Evolutionary conservation across 2,888 invertebrate genomes (phyloP), one percentile per base, ranked within the genome.

Genomic region (Coleophora deauratella): DNA sequence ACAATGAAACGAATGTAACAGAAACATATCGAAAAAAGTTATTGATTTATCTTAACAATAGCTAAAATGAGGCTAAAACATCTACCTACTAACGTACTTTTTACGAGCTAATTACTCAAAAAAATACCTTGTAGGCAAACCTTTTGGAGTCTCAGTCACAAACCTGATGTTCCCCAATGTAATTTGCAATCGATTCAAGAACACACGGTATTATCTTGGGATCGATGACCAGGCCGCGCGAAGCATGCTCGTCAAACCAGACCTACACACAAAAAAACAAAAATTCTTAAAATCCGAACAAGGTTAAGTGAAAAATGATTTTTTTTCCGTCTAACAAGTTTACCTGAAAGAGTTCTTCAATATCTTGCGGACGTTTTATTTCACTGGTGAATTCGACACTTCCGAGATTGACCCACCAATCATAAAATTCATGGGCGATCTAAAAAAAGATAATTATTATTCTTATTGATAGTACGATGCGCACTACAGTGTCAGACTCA

Each of bases 301-400:
- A n/a, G n/a, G n/a, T n/a, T n/a, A n/a, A n/a, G n/a, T n/a, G n/a
- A n/a, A n/a, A n/a, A n/a, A n/a, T n/a, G n/a, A n/a, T n/a, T n/a
- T n/a, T n/a, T n/a, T n/a, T n/a, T n/a, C n/a, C n/a, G n/a, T n/a
- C n/a, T n/a, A n/a, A n/a, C n/a, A n/a, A n/a, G n/a, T 9, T 41
- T 62, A 88, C 88, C 64, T 87, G 86, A 55, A 89, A 89, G 54
- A 89, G 72, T 40, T 85, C 82, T 62, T 87, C 82, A 27, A 89
- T 82, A 44, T 87, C 85, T 60, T 87, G 85, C 9, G 87, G 86
- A 55, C 85, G 54, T 68, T 78, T 65, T 42, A 80, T 77, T 67
- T 86, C 74, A 52, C 76, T 73, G 61, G 80, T 79, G 49, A 76
- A 82, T 44, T 87, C 79, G 1, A 76, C 66, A 37, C 73, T 86